Evolutionary conservation across 1,140 invertebrate species (phyloP), one percentile per base, ranked within the genome.

Genomic region (Temnothorax longispinosus): DNA sequence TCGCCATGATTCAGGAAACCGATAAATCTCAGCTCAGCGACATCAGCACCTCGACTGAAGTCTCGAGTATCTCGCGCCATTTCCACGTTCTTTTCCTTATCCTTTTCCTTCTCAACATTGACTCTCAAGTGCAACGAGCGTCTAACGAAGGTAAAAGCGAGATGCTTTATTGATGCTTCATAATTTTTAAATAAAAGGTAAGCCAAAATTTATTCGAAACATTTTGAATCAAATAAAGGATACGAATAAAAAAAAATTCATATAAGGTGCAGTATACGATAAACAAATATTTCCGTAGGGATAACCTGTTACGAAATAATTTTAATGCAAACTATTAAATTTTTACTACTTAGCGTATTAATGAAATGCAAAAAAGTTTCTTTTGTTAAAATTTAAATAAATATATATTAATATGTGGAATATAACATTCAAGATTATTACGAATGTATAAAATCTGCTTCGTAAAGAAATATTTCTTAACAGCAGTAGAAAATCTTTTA

Each of bases 1-100:
- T 92, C 88, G 90, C 64, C 90, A 88, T 92, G 90, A 92, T 92
- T 91, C 91, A 90, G 80, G 85, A 91, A 91, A 91, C 82, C 90
- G 90, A 91, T 91, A 91, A 91, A 91, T 91, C 90, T 88, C 88
- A 65, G 69, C 88, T 69, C 72, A 85, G 54, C 89, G 89, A 90
- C 77, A 88, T 91, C 89, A 88, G 71, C 86, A 90, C 86, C 89
- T 86, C 69, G 81, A 65, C 54, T 88, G 65, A 88, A 86, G 90
- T 86, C 89, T 86, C 54, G 77, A 90, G 88, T 84, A 86, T 90
- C 89, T 71, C 56, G 75, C 32, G 56, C 64, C 78, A 77, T 76
- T 82, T 88, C n/a, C 27, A 56, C 71, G 54, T 86, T 62, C 52
- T 74, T 64, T 75, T 84, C 35, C 58, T 86, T 41, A 64, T 82